phyloP scores from a whole-genome alignment of 2,113 vertebrate genomes.

The Hippocampus zosterae region DNA sequence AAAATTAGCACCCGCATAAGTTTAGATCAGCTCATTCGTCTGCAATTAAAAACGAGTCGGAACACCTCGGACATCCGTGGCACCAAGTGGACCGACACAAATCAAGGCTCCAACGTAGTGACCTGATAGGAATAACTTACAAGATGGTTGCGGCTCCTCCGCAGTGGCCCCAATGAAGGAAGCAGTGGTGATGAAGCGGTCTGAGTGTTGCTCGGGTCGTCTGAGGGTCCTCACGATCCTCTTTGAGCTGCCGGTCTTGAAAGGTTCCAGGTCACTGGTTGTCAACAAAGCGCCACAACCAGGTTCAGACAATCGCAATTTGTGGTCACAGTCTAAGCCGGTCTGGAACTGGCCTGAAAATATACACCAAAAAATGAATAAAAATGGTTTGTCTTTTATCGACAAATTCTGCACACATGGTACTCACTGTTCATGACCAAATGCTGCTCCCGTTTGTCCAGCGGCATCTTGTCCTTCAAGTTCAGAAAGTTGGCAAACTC shows the following conservation, averaged over 20 bases:
- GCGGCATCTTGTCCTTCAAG: conserved; percentile 81
- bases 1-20: too few relatives aligned
- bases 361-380: not conserved
- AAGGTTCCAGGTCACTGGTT: conserved; percentile 67
- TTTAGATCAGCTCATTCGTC: too few relatives aligned
- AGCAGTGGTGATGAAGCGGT: conserved; percentile 72
- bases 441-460: conserved; percentile 69
- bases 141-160: conserved; percentile 39
- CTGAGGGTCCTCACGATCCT: conserved; percentile 63
- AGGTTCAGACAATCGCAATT: conserved; percentile 12
- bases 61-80: too few relatives aligned
- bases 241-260: conserved; percentile 60
- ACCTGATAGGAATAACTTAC: conserved; percentile 63
- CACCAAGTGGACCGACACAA: too few relatives aligned
- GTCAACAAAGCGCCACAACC: conserved; percentile 42
- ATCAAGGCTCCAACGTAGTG: too few relatives aligned
- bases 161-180: conserved; percentile 71
- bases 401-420: not conserved
- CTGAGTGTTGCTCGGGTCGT: conserved; percentile 48
- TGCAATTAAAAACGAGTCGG: too few relatives aligned
- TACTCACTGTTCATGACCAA: conserved; percentile 72
- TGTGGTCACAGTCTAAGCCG: not conserved
- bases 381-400: not conserved
- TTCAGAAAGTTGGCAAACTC: conserved; percentile 87
- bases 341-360: conserved; percentile 30